Conservation (phyloP, 2,888 invertebrate genomes). For the Hirudinaria manillensis region DNA sequence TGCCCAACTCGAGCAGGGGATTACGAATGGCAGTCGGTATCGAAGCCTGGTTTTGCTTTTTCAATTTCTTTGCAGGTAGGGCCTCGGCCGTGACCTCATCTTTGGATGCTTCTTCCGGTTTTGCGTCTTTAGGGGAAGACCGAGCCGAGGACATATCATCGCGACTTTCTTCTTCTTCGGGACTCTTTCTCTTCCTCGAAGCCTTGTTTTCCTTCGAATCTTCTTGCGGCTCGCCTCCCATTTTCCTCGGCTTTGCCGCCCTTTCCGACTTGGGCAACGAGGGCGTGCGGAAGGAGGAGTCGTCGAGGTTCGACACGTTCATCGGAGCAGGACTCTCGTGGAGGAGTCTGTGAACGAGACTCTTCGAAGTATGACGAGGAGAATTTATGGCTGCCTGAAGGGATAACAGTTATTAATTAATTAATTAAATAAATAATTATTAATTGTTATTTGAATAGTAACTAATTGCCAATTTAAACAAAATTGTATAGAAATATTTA, state of each 20-base stretch:
- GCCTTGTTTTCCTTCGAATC: background rate
- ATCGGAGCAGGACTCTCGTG: constrained; percentile 39
- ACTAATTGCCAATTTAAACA: background rate
- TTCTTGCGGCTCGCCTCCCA: background rate
- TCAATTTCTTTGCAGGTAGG: background rate
- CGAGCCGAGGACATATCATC: too few species aligned
- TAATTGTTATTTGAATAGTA: background rate
- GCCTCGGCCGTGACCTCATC: background rate
- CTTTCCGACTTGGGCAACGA: background rate
- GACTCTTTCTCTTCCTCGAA: background rate
- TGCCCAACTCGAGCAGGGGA: background rate
- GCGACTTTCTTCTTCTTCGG: too few species aligned
- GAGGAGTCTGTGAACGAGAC: constrained; percentile 37
- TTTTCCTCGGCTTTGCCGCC: background rate
- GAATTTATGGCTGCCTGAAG: constrained; percentile 36
- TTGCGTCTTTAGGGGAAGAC: too few species aligned
- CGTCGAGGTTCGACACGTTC: background rate
- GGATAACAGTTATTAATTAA: background rate
- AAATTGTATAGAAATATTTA: background rate
- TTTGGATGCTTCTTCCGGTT: background rate
- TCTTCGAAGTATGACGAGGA: constrained; percentile 34
- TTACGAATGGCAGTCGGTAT: background rate
- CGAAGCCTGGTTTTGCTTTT: background rate
- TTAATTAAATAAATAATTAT: background rate
- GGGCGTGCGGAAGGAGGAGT: background rate